A percentile compares a stretch with the other conserved stretches of the same genome.
These are phyloP conservation scores for Pogonognathellus flavescens DNA, from an alignment of 1,140 invertebrate species.

Conservation along the genomic window DNA sequence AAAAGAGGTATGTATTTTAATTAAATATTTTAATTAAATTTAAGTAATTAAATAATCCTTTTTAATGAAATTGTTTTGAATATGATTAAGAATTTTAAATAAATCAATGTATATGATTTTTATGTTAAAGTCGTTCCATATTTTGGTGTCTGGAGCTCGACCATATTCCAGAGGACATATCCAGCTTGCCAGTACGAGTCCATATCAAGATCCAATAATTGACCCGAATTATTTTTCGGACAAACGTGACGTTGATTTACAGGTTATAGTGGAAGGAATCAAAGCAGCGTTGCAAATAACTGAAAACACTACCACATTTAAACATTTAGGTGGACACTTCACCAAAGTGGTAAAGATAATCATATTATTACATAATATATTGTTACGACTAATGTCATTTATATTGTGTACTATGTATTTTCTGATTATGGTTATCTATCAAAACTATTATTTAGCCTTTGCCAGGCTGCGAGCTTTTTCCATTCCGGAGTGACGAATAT, in stretches of 20 bases:
- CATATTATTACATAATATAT: no score
- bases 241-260: constrained; percentile 74
- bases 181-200: constrained; percentile 77
- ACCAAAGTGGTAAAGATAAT: constrained; percentile 69
- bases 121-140: background rate
- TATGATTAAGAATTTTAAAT: no score
- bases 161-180: constrained; percentile 82
- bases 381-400: no score
- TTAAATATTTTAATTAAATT: no score
- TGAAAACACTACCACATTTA: constrained; percentile 74
- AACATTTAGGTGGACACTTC: constrained; percentile 74
- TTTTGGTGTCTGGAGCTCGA: constrained; percentile 67
- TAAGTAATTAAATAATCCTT: no score
- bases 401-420: no score
- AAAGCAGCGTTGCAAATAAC: constrained; percentile 74
- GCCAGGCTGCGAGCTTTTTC: constrained; percentile 76
- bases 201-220: constrained; percentile 82
- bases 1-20: constrained; percentile 3
- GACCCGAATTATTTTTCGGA: constrained; percentile 84
- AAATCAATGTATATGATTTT: background rate
- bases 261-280: constrained; percentile 76
- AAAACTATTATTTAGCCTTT: constrained; percentile 71
- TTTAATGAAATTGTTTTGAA: no score
- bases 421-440: no score
- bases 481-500: constrained; percentile 79